These are phyloP conservation scores for Lydus trimaculatus DNA, from an alignment of 2,888 invertebrate species.

Conservation along the genomic window DNA sequence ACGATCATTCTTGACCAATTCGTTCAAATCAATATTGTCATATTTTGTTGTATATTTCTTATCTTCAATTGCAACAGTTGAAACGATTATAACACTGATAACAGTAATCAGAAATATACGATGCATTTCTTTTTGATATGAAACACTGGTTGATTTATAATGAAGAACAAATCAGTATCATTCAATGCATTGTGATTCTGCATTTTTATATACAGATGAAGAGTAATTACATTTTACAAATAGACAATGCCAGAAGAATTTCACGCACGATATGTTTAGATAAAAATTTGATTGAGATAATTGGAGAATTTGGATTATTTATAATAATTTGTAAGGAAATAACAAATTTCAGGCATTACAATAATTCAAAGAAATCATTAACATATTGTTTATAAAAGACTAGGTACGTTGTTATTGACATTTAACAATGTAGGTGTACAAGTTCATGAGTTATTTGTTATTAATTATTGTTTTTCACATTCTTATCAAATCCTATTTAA, in stretches of 20 bases:
- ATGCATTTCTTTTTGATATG: slow-evolving; percentile 8
- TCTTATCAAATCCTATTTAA: no score
- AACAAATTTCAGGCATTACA: neutral
- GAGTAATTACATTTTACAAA: slow-evolving; percentile 22
- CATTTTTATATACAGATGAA: neutral
- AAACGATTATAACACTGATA: neutral
- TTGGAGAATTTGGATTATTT: neutral
- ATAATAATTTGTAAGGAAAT: neutral
- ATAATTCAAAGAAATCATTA: neutral
- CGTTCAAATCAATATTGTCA: slow-evolving; percentile 73
- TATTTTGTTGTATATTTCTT: slow-evolving; percentile 71
- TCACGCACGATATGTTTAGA: slow-evolving; percentile 38
- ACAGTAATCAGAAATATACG: slow-evolving; percentile 12
- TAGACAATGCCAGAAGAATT: slow-evolving; percentile 42
- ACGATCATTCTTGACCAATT: slow-evolving; percentile 70
- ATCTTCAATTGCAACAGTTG: slow-evolving; percentile 36
- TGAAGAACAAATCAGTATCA: neutral
- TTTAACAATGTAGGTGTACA: neutral
- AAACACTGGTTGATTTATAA: neutral
- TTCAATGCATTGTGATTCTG: no score
- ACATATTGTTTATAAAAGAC: neutral
- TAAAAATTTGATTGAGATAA: slow-evolving; percentile 4
- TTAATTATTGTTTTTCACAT: no score
- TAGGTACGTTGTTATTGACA: neutral
- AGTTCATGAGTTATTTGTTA: neutral